Percentiles rank a stretch among this genome's conserved stretches.
Conservation (phyloP, 2,113 vertebrate species). For the Nannospalax galili region DNA sequence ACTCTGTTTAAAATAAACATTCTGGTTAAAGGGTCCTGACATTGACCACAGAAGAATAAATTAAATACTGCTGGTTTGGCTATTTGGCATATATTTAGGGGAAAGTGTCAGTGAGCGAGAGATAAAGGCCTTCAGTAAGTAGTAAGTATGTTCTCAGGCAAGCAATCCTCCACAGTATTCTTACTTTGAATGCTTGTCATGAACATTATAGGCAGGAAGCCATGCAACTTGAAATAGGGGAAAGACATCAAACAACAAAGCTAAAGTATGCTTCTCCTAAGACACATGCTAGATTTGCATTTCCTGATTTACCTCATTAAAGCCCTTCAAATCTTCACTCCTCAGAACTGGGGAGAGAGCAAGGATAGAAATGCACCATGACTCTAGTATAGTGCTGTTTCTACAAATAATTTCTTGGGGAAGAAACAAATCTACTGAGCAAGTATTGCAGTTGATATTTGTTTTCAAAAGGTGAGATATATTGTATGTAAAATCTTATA, state of each 20-base stretch:
- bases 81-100: conserved; percentile 3
- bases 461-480: not conserved
- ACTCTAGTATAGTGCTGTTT: conserved; percentile 7
- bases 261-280: not conserved
- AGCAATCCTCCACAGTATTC: not conserved
- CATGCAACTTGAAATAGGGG: conserved; percentile 58
- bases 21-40: conserved; percentile 28
- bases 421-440: not conserved
- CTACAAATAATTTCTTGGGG: conserved; percentile 19
- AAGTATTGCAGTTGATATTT: not conserved
- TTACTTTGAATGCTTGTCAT: conserved; percentile 63
- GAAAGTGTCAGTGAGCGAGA: conserved; percentile 57
- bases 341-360: not conserved
- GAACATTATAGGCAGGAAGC: conserved; percentile 54
- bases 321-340: conserved; percentile 26
- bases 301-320: conserved; percentile 46
- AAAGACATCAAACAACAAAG: conserved; percentile 41
- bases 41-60: conserved; percentile 39
- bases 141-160: conserved; percentile 43
- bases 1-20: conserved; percentile 17
- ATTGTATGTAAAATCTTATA: not conserved
- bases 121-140: conserved; percentile 49
- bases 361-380: not conserved
- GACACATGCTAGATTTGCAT: conserved; percentile 29
- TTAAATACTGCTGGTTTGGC: conserved; percentile 51